phyloP scores from a whole-genome alignment of 2,113 vertebrate species.

The Mesoclemmys tuberculata region DNA sequence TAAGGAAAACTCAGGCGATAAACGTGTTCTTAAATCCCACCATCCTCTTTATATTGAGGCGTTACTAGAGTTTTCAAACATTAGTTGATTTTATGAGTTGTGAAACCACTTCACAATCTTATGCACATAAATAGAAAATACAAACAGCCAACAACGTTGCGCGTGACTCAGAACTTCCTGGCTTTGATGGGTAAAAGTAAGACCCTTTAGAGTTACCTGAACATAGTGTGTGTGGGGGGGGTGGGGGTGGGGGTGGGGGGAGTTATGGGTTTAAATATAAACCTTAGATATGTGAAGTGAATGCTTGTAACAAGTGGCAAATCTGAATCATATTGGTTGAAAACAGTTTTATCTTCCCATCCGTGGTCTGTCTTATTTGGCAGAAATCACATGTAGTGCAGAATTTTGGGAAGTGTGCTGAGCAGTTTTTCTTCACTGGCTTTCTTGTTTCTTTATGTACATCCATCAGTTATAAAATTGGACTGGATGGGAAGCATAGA shows the following conservation, averaged over 20 bases:
- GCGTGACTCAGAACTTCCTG: constrained; percentile 11
- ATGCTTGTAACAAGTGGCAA: constrained; percentile 21
- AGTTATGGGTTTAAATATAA: not conserved
- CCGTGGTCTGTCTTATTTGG: not conserved
- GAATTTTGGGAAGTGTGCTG: not conserved
- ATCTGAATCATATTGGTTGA: constrained; percentile 30
- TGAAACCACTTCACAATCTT: not conserved
- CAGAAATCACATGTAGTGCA: not conserved
- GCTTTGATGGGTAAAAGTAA: not conserved
- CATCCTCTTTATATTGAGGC: fast-evolving
- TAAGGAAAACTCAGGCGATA: not conserved
- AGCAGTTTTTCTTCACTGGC: not conserved
- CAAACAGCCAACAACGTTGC: not conserved
- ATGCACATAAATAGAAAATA: not conserved
- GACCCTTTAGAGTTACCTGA: not conserved
- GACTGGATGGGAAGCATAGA: not conserved
- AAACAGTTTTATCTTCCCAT: constrained; percentile 2
- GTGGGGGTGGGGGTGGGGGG: not conserved
- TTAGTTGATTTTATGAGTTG: not conserved
- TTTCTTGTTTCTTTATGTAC: not conserved
- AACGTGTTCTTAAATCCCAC: not conserved
- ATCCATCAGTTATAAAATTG: fast-evolving
- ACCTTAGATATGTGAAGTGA: not conserved
- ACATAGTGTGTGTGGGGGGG: not conserved
- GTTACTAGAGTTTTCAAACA: not conserved